phyloP scores from a whole-genome alignment of 2,797 vertebrate genomes.

The Ceyx erithaca region DNA sequence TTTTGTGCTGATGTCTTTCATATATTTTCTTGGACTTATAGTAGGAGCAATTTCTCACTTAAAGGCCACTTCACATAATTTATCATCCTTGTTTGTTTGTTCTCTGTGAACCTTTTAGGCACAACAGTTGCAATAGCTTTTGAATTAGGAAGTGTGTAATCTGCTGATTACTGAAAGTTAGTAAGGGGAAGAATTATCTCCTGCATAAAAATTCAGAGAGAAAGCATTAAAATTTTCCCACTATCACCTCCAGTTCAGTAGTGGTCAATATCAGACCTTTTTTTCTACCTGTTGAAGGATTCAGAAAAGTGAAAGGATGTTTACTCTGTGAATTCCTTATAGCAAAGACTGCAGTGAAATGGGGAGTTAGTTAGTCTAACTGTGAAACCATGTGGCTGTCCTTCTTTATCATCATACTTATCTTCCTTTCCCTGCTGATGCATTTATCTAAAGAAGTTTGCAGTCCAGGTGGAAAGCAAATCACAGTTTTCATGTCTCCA shows the following conservation, averaged over 20 bases:
- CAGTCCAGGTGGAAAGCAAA: not conserved
- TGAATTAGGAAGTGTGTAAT: not conserved
- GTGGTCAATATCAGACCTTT: not conserved
- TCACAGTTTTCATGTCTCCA: not conserved
- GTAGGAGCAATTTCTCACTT: not conserved
- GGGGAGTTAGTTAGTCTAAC: not conserved
- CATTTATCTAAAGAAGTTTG: not conserved
- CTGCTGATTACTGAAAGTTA: not conserved
- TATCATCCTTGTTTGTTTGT: not conserved
- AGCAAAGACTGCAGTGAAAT: not conserved
- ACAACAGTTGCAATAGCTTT: not conserved
- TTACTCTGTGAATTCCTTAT: not conserved
- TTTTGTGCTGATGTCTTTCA: not conserved
- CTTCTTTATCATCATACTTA: not conserved
- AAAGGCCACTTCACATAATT: not conserved
- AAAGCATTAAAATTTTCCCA: not conserved
- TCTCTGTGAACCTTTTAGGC: not conserved
- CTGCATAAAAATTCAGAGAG: not conserved
- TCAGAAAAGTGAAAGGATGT: not conserved
- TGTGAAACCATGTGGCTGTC: not conserved
- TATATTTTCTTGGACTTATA: not conserved
- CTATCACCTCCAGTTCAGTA: rapidly evolving
- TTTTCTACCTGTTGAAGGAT: not conserved
- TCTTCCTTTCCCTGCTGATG: not conserved
- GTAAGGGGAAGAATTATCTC: not conserved